Evolutionary conservation across 2,888 invertebrate species (phyloP), one percentile per base, ranked within the genome.

Genomic region (Leptinotarsa juncta): DNA sequence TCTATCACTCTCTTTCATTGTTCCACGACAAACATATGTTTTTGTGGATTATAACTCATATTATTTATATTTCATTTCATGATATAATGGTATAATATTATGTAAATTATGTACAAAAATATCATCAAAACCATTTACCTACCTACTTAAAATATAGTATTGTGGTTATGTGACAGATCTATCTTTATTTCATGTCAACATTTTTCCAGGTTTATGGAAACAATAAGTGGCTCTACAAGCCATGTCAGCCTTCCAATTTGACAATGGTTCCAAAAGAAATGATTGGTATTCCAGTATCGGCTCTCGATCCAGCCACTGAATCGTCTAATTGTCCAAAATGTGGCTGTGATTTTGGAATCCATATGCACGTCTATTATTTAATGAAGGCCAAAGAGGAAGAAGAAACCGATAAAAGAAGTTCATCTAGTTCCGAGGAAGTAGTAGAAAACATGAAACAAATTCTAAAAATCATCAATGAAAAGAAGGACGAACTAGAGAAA

Each of bases 311-410:
- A 20, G 84, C 86, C 5, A 87, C 86, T 82, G 76, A 75, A 2
- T 74, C 77, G 16, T 77, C 79, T 71, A 81, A 42, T 20, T 87
- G 87, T 71, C 74, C 32, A 26, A 72, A 77, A 66, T 87, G 87
- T 71, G 60, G 71, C 0, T 86, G 86, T 68, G 82, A 83, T 74
- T 87, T 83, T 77, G 81, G 78, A 23, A 77, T 82, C 1, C 87
- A 87, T 71, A 84, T 86, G 85, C 87, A 87, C 72, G 82, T 87
- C 60, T 87, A 87, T 69, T 87, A 87, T 71, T 79, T 82, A 77
- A 85, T 85, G 3, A 80, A 83, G 74, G 83, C 83, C 5, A 78
- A 82, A 53, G 79, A 84, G 57, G 80, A 78, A 16, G 80, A 78
- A 62, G 81, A 84, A 50, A 78, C 80, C 42, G 85, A 86, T 73